Base-by-base conservation (phyloP, 2,888 invertebrate species). In the Eurytoma californica region DNA sequence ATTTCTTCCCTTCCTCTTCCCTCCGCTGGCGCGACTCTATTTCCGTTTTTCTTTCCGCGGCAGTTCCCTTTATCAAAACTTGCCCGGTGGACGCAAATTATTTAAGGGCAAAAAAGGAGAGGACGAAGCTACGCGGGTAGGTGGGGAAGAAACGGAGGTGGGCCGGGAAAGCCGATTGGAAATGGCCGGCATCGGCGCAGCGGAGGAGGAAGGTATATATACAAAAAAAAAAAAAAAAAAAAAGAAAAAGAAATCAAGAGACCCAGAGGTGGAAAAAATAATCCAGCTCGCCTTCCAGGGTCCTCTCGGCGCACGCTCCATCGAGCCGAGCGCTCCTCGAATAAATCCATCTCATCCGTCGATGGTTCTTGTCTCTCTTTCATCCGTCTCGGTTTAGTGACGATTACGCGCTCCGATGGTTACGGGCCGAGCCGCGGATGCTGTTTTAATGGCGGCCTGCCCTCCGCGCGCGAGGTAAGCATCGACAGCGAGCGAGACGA, bases 341-440 rank as follows among this genome's bases (percentile, higher is more conserved):
- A 77, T 80, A 79, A 80, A 77, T 74, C 81, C 80, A 58, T 82
- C 81, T 82, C 82, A 80, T 81, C 76, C 81, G 80, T 72, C 70
- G 67, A 14, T 49, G 18, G 28, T 55, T 18, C 18, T 63, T 61
- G 39, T 55, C 75, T 55, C 68, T 63, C 74, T 77, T 70, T 61
- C 72, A 69, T 76, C 79, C 74, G 70, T 73, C 80, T 80, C 63
- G 76, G 80, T 81, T 80, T 80, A 82, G 78, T 68, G 78, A 81
- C 80, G 78, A 80, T 82, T 81, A 81, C 77, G 67, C 76, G 82
- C 81, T 78, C 65, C 78, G 67, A 57, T 73, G 77, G 72, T 63
- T 75, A 72, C 77, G 67, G 55, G 72, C 67, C 72, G 49, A 53
- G 70, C 39, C 18, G 79, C 77, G 74, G 79, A 70, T 72, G 58